Evolutionary conservation across 92 coral and sea anemone species (phyloP).

Genomic region (Zoanthus sociatus): DNA sequence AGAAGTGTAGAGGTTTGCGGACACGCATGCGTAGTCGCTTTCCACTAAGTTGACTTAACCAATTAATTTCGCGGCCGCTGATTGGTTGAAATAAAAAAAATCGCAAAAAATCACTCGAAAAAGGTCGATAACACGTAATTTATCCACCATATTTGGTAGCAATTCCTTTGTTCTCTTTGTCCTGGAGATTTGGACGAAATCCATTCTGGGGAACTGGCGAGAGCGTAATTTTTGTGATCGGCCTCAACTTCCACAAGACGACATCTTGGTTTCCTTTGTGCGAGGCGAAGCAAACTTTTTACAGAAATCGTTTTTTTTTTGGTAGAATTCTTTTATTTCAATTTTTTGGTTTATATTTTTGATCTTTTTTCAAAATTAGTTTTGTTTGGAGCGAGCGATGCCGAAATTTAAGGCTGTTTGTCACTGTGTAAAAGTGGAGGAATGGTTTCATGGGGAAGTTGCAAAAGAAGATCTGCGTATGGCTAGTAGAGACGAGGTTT

Average conservation of each 20-base stretch:
- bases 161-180: conserved; percentile 20
- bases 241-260: not conserved
- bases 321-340: not conserved
- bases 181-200: conserved; percentile 19
- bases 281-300: not conserved
- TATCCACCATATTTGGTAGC: not conserved
- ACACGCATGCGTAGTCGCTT: not conserved
- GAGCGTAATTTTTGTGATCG: not conserved
- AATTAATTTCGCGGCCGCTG: conserved; percentile 22
- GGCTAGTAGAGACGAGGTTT: conserved; percentile 12
- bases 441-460: not conserved
- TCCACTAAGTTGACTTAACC: not conserved
- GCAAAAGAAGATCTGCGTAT: not conserved
- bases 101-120: not conserved
- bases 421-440: conserved; percentile 8
- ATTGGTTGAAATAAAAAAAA: conserved; percentile 18
- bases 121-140: not conserved
- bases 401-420: not conserved
- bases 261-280: conserved; percentile 10
- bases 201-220: conserved; percentile 24
- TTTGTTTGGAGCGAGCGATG: not conserved
- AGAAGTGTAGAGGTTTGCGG: not conserved
- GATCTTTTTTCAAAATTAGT: not conserved
- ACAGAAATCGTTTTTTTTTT: not conserved
- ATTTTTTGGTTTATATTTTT: not conserved